Evolutionary conservation across 2,888 invertebrate species (phyloP).

Genomic region (Megaustenia siamemsis): DNA sequence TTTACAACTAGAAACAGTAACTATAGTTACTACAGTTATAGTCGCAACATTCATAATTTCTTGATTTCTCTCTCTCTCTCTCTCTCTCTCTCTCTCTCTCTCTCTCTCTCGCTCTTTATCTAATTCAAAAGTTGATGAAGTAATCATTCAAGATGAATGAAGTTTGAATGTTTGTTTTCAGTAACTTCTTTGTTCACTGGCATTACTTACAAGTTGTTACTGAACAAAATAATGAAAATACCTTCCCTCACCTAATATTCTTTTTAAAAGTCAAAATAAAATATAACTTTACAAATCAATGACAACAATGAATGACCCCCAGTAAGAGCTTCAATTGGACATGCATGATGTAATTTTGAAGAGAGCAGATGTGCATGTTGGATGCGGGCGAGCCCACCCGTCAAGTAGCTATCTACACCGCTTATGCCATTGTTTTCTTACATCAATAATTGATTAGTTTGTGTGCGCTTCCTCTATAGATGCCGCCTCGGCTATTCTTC

Average conservation of each 20-base stretch:
- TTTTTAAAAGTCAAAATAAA: neutral
- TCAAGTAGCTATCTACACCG: constrained; percentile 42
- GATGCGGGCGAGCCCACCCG: constrained; percentile 16
- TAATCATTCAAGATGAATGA: too few relatives aligned
- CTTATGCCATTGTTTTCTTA: constrained; percentile 37
- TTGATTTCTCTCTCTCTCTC: neutral
- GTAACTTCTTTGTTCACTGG: too few relatives aligned
- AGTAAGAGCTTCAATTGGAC: neutral
- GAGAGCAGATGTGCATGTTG: constrained; percentile 32
- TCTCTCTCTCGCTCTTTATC: neutral
- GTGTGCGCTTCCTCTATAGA: neutral
- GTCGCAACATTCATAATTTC: too few relatives aligned
- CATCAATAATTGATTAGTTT: constrained; percentile 43
- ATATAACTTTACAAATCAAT: constrained; percentile 18
- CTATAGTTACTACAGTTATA: too few relatives aligned
- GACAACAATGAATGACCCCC: constrained; percentile 6
- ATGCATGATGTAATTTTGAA: constrained; percentile 26
- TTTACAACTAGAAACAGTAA: too few relatives aligned
- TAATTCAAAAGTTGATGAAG: constrained; percentile 30
- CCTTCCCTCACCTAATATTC: too few relatives aligned
- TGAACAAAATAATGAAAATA: constrained; percentile 19
- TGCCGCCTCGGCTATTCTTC: constrained; percentile 4
- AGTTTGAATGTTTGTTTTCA: too few relatives aligned
- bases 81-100: constrained; percentile 4
- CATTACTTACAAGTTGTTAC: too few relatives aligned